phyloP scores from a whole-genome alignment of 2,797 vertebrate species.

The Hafferia zeledoni region DNA sequence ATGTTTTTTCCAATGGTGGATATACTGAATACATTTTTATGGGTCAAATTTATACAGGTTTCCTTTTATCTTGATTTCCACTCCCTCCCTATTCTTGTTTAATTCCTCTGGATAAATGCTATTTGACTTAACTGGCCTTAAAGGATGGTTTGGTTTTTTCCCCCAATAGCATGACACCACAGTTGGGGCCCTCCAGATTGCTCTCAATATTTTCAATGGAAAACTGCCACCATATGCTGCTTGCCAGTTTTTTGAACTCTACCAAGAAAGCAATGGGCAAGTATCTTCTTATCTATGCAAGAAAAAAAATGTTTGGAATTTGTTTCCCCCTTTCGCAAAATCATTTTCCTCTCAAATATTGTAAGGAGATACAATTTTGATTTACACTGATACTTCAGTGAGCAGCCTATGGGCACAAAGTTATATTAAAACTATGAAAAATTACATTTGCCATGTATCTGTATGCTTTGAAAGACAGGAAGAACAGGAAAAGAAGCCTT shows the following conservation, averaged over 20 bases:
- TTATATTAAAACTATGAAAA: not conserved
- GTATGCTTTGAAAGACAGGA: not conserved
- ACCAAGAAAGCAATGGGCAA: conserved; percentile 84
- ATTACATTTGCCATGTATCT: not conserved
- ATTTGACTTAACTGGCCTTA: not conserved
- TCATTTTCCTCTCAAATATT: not conserved
- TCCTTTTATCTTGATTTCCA: not conserved
- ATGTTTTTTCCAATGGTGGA: not conserved
- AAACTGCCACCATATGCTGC: conserved; percentile 86
- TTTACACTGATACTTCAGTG: not conserved
- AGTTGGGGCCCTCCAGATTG: conserved; percentile 88
- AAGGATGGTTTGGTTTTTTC: not conserved
- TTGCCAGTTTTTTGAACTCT: conserved; percentile 90
- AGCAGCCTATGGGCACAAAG: not conserved
- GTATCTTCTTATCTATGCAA: conserved; percentile 34
- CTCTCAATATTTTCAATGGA: conserved; percentile 86
- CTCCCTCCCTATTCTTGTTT: not conserved
- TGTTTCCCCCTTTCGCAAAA: not conserved
- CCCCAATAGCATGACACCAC: conserved; percentile 88
- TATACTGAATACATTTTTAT: not conserved
- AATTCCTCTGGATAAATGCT: not conserved
- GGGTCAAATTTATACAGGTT: not conserved
- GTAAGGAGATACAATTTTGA: not conserved
- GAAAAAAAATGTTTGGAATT: not conserved
- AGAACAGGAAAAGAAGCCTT: not conserved